Percentiles rank a stretch among this genome's conserved stretches.
These are phyloP conservation scores for Hippoglossus hippoglossus DNA, from an alignment of 2,797 vertebrate genomes.

Conservation along the genomic window DNA sequence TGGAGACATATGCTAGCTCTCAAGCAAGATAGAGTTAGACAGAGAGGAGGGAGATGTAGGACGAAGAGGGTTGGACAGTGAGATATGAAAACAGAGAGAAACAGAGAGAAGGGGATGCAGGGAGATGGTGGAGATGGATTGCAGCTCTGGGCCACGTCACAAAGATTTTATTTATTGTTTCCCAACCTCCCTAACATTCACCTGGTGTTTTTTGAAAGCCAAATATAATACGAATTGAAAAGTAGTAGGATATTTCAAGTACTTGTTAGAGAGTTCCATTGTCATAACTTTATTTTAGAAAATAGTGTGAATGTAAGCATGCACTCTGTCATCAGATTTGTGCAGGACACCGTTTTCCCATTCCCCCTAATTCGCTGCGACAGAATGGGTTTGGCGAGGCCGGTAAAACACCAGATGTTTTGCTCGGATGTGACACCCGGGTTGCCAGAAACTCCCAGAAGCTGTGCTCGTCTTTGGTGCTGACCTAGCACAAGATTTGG, in stretches of 20 bases:
- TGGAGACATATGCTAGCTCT: constrained; percentile 94
- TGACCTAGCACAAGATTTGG: constrained; percentile 93
- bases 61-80: constrained; percentile 70
- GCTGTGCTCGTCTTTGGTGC: constrained; percentile 91
- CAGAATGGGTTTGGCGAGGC: constrained; percentile 96
- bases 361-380: constrained; percentile 97
- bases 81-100: constrained; percentile 76
- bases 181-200: constrained; percentile 46
- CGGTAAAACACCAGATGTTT: constrained; percentile 95
- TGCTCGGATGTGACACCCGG: constrained; percentile 72
- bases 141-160: constrained; percentile 58
- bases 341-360: constrained; percentile 93
- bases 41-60: constrained; percentile 72
- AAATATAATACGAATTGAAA: constrained; percentile 43
- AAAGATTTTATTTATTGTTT: constrained; percentile 64
- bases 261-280: constrained; percentile 1
- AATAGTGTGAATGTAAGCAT: background rate
- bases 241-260: background rate
- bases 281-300: constrained; percentile 6
- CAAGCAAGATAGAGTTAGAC: constrained; percentile 82
- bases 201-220: constrained; percentile 72
- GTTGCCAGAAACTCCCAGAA: constrained; percentile 86
- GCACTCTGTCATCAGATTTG: constrained; percentile 88
- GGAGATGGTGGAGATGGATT: constrained; percentile 69
- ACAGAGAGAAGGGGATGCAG: constrained; percentile 50